phyloP scores from a whole-genome alignment of 1,140 invertebrate species.

The Aphelenchoides avenae region DNA sequence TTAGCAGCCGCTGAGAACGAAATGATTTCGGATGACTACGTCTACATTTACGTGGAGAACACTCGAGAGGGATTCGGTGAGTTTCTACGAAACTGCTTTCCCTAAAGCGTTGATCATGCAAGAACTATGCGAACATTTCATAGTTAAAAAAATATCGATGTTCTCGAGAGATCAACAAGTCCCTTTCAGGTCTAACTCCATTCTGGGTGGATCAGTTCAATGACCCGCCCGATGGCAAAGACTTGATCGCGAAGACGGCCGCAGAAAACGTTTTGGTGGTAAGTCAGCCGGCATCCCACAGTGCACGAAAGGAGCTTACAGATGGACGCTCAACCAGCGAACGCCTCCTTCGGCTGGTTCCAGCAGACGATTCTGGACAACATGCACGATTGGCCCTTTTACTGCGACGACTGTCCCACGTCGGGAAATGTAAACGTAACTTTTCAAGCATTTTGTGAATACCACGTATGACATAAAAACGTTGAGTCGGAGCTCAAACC shows the following conservation, averaged over 20 bases:
- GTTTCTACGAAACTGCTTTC: slow-evolving; percentile 3
- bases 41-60: slow-evolving; percentile 24
- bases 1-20: slow-evolving; percentile 18
- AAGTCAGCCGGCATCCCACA: background rate
- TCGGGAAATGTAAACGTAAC: slow-evolving; percentile 5
- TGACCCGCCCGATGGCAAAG: background rate
- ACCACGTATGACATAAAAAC: background rate
- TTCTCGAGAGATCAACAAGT: too few relatives aligned
- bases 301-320: background rate
- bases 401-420: slow-evolving; percentile 25
- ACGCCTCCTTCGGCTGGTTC: slow-evolving; percentile 1
- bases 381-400: slow-evolving; percentile 36
- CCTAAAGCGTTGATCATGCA: too few relatives aligned
- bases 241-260: background rate
- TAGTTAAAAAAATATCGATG: too few relatives aligned
- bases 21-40: slow-evolving; percentile 36
- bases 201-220: slow-evolving; percentile 3
- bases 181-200: background rate
- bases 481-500: background rate
- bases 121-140: background rate
- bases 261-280: background rate
- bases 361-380: slow-evolving; percentile 11
- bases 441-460: background rate
- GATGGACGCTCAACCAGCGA: slow-evolving; percentile 2
- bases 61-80: slow-evolving; percentile 19